Conservation (phyloP, 2,888 invertebrate species). For the Drosophila anomalata region DNA sequence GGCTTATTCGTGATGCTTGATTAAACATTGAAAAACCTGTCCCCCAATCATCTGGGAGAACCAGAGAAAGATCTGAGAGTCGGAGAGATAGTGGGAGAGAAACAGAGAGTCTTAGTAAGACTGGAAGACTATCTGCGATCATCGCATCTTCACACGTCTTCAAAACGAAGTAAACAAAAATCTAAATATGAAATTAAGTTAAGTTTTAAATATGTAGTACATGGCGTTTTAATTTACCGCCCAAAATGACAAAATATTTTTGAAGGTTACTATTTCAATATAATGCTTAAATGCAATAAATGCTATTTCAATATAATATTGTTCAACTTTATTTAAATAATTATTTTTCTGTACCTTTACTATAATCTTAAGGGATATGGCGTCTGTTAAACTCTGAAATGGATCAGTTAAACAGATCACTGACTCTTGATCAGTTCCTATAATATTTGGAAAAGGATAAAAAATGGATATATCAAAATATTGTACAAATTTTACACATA, state of each 20-base stretch:
- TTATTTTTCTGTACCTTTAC: too few species aligned
- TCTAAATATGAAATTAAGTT: neutral
- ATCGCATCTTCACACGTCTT: constrained; percentile 9
- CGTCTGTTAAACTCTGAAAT: too few species aligned
- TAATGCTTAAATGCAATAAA: too few species aligned
- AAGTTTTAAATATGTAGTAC: neutral
- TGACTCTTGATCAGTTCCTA: too few species aligned
- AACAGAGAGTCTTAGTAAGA: neutral
- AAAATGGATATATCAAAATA: too few species aligned
- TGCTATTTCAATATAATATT: too few species aligned
- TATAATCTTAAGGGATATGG: too few species aligned
- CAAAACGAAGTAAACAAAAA: constrained; percentile 19
- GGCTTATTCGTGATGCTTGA: constrained; percentile 38
- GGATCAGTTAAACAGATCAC: too few species aligned
- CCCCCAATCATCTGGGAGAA: constrained; percentile 4
- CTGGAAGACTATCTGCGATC: neutral
- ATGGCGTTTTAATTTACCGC: neutral
- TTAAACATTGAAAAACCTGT: constrained; percentile 34
- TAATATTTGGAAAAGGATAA: too few species aligned
- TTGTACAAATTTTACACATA: too few species aligned
- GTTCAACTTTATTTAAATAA: too few species aligned
- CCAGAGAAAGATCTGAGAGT: constrained; percentile 2
- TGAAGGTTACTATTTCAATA: too few species aligned
- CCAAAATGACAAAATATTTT: neutral
- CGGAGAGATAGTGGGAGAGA: neutral